Percentiles rank a stretch among this genome's conserved stretches.
phyloP scores from a whole-genome alignment of 2,797 vertebrate genomes.

The Sciurus vulgaris region DNA sequence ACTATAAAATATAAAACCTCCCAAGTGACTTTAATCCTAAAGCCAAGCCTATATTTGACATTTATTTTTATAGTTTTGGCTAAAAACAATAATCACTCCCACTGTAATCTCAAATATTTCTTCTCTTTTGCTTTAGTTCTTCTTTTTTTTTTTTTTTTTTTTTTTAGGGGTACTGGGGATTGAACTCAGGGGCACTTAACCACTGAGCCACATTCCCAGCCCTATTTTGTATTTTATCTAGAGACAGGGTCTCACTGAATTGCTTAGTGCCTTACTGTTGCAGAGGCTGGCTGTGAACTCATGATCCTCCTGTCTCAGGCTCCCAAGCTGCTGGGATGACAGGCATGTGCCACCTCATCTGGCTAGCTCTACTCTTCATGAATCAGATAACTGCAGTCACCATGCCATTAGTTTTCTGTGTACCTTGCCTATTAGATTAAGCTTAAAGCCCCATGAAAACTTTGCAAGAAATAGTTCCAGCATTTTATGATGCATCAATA shows the following conservation, averaged over 20 bases:
- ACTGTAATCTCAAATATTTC: neutral
- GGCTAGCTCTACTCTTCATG: neutral
- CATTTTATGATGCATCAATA: neutral
- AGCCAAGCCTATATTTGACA: neutral
- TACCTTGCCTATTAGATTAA: neutral
- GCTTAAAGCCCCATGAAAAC: neutral
- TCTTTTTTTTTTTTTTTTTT: too few relatives aligned
- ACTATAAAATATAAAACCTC: conserved; percentile 6
- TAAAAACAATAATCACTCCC: neutral
- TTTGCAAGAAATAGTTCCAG: neutral
- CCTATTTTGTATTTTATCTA: too few relatives aligned
- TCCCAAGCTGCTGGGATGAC: too few relatives aligned
- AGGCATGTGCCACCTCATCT: too few relatives aligned
- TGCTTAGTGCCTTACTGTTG: too few relatives aligned
- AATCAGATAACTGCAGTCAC: neutral
- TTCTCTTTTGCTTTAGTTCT: neutral
- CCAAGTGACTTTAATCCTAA: conserved; percentile 12
- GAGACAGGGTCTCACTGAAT: too few relatives aligned
- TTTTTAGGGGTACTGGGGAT: too few relatives aligned
- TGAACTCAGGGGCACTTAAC: too few relatives aligned
- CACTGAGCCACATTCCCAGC: too few relatives aligned
- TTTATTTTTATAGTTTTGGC: neutral
- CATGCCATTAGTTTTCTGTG: neutral
- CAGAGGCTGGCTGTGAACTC: too few relatives aligned
- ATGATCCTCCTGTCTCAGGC: too few relatives aligned